Evolutionary conservation across 37 sponge, comb jelly and placozoan genomes (phyloP), one percentile per base, ranked within the genome.

Genomic region (Cladorhizidae sp.): DNA sequence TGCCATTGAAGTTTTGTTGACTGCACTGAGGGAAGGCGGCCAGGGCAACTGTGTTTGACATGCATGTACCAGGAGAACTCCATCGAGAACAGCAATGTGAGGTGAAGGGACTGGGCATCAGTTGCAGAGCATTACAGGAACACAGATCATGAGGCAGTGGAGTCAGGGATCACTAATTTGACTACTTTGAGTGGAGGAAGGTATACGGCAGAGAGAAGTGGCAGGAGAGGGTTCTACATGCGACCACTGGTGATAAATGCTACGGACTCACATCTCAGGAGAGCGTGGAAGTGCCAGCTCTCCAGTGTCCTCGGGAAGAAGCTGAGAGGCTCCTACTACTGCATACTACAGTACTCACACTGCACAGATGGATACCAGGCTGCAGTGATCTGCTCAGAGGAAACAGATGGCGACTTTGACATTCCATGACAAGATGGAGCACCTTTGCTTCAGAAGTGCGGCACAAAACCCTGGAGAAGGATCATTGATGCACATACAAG

Each of bases 31-130:
- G 21, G 64, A 64, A 64, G 64, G 64, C 9, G 21, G 64, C 64
- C 64, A 64, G 9, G 21, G 64, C 64, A 64, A n/a, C 21, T 64
- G 64, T 64, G 64, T 64, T 64, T 64, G 64, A 64, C 64, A n/a
- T n/a, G 23, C 21, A 64, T 25, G 12, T 54, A 54, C n/a, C 69
- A 68, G 69, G 28, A 28, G 3, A 68, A 68, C 3, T 31, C 38
- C 11, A 68, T 68, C 38, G 35, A 68, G 21, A 68, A 68, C 69
- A 68, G 69, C 40, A 68, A 40, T 68, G 8, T 17, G 69, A 68
- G 69, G 69, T 68, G 69, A 68, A 68, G 69, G 35, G 40, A 68
- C 69, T 33, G 69, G 69, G 40, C 69, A 68, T 28, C 69, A 68
- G 69, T 38, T 68, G 11, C 40, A 68, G 38, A 68, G 40, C 69